These are phyloP conservation scores for Orientallactaga sibirica DNA, from an alignment of 2,797 vertebrate species.

Conservation along the genomic window DNA sequence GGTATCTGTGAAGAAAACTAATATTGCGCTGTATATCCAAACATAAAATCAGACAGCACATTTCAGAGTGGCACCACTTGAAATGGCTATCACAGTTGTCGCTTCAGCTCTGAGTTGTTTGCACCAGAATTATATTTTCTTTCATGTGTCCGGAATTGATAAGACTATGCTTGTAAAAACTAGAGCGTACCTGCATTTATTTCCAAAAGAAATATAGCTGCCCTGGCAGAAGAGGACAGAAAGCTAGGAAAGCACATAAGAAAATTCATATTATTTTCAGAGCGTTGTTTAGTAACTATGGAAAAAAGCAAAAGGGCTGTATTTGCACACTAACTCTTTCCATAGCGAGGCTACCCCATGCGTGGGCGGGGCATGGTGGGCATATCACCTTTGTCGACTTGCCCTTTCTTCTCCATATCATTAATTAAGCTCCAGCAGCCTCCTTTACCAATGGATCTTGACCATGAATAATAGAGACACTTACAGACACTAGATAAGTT, in stretches of 20 bases:
- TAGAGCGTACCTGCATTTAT: constrained; percentile 42
- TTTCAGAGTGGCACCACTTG: neutral
- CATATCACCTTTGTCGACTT: neutral
- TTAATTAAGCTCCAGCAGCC: constrained; percentile 30
- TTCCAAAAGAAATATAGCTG: constrained; percentile 57
- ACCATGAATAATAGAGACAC: constrained; percentile 34
- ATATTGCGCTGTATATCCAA: neutral
- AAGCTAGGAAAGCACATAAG: neutral
- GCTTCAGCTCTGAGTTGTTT: neutral
- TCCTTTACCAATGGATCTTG: constrained; percentile 31
- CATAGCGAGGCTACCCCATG: neutral
- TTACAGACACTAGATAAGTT: neutral
- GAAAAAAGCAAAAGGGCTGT: constrained; percentile 5
- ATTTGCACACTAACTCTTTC: constrained; percentile 17
- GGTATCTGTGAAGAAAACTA: neutral
- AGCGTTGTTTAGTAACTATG: constrained; percentile 13
- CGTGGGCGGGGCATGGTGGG: neutral
- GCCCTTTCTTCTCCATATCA: neutral
- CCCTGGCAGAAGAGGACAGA: neutral
- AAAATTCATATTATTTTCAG: constrained; percentile 28
- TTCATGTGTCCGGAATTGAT: constrained; percentile 10
- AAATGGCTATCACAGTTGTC: neutral
- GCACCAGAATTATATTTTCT: constrained; percentile 2
- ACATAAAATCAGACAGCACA: constrained; percentile 5
- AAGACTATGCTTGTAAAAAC: constrained; percentile 44